These are phyloP conservation scores for Chionoecetes opilio DNA, from an alignment of 1,140 invertebrate species.

Conservation along the genomic window DNA sequence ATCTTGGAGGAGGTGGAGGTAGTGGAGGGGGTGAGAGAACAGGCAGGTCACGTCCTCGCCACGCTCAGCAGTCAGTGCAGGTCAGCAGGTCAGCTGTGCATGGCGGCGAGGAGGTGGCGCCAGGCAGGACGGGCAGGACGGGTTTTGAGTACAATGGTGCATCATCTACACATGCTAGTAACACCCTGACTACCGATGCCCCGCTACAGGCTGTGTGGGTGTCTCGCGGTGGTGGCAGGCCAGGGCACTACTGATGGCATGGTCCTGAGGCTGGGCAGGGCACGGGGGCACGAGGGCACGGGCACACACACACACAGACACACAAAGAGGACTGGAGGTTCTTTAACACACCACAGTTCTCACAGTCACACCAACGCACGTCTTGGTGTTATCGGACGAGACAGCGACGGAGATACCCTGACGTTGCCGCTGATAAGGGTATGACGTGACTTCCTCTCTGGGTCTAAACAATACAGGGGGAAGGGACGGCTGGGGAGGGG, in stretches of 20 bases:
- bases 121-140: neutral
- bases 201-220: neutral
- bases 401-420: neutral
- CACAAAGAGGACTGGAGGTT: too few relatives aligned
- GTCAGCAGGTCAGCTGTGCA: neutral
- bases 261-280: neutral
- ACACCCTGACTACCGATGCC: neutral
- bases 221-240: neutral
- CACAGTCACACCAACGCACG: too few relatives aligned
- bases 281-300: neutral
- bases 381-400: neutral
- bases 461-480: too few relatives aligned
- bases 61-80: neutral
- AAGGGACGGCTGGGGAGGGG: too few relatives aligned
- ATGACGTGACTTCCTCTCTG: too few relatives aligned
- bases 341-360: too few relatives aligned
- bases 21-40: constrained; percentile 5
- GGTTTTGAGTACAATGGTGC: neutral
- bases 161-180: neutral
- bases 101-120: neutral
- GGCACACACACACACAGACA: neutral
- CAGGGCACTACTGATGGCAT: neutral
- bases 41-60: constrained; percentile 13
- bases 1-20: constrained; percentile 81
- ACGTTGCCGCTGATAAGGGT: neutral